Evolutionary conservation across 2,113 vertebrate genomes (phyloP), one percentile per base, ranked within the genome.

Genomic region (Rhadina sibilatrix): DNA sequence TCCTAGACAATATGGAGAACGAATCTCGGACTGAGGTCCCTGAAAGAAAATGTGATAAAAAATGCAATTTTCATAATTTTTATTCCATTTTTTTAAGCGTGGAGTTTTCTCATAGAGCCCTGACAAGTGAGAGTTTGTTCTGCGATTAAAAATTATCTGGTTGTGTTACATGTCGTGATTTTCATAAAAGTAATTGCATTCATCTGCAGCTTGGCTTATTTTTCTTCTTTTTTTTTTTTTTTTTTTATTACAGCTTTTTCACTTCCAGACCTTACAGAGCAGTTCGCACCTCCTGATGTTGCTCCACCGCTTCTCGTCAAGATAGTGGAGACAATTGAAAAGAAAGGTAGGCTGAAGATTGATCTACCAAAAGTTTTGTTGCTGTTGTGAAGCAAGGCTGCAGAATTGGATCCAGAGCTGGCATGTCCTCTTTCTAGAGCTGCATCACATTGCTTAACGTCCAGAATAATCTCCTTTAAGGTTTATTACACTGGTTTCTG

Each of bases 321-420:
- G 96, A 98, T 99, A 54, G 89, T 99, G 78, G 99, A 99, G 93
- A 96, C 98, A 71, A 99, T 99, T 35, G 99, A 99, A 97, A 99
- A 97, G 95, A 99, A 99, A 99, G 99, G 99, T 99, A 97, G 89
- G 97, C 30, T 54, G 40, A 94, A 82, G 69, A 87, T 53, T 2
- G 2, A 28, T 46, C 23, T 65, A 2, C 24, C 15, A 33, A n/a
- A 8, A 3, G 6, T 79, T 77, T 76, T 85, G 9, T 78, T 72
- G 28, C 18, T 42, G 83, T 12, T 5, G 4, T 87, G 42, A 83
- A 20, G 11, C 18, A 38, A 54, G 28, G 42, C 33, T 61, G 63
- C 30, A 69, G 68, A 90, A 61, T 74, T 20, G 8, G 15, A 80
- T 42, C 28, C 46, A 75, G 46, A 69, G 15, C 15, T 74, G 30